Evolutionary conservation across 1,140 invertebrate species (phyloP), one percentile per base, ranked within the genome.

Genomic region (Panulirus ornatus): DNA sequence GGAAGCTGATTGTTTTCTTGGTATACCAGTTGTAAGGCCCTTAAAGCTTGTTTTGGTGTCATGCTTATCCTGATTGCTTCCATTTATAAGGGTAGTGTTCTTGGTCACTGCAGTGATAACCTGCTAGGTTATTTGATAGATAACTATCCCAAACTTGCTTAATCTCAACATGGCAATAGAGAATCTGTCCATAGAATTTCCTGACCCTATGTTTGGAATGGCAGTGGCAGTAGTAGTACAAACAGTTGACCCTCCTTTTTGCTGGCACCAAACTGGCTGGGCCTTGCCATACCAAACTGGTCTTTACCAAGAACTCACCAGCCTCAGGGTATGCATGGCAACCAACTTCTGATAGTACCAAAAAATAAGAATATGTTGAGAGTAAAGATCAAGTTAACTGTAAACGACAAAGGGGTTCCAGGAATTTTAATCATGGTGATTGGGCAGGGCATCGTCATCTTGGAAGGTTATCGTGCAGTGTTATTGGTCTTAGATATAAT

Each of bases 211-310:
- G 90, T 91, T 91, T 91, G 90, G 90, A 91, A 91, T 91, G 90
- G 90, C 90, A 88, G 84, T 84, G 90, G 90, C 90, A 88, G 85
- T 71, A 84, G 79, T 91, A 88, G 34, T 73, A n/a, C 22, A 83
- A 54, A 22, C 27, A 30, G 42, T 82, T 82, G 66, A 84, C 40
- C 79, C 58, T 82, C 30, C 34, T n/a, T 76, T 84, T 71, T 88
- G 78, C 79, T 88, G 85, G 85, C 90, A 91, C 90, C 90, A 91
- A 88, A 91, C 79, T 87, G 84, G 85, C 78, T 84, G 85, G 90
- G 90, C 84, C 90, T 87, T 91, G 90, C 90, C 90, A 91, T 91
- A 91, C 90, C 90, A 91, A 91, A 91, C 90, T 91, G 90, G 90
- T 91, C 90, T 91, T 44, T 88, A 87, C 90, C 90, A 91, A 88